These are phyloP conservation scores for Numida meleagris DNA, from an alignment of 2,113 vertebrate species.

Conservation along the genomic window DNA sequence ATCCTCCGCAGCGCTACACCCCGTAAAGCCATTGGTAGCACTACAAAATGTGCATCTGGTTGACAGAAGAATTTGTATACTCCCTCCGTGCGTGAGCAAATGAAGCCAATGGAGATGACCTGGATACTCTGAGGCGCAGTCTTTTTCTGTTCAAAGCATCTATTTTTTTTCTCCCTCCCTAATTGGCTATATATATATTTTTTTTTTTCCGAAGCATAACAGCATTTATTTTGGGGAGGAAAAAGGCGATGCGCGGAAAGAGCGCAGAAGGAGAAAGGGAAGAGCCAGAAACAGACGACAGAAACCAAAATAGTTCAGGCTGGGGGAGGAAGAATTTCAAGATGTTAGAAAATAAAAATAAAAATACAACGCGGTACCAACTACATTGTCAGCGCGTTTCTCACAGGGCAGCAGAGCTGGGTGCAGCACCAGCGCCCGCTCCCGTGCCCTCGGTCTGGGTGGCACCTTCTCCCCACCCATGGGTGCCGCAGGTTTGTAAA, in stretches of 20 bases:
- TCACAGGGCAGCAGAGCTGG: not conserved
- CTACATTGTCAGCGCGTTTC: not conserved
- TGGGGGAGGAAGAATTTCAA: conserved; percentile 61
- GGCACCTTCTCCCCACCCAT: not conserved
- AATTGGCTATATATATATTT: conserved; percentile 33
- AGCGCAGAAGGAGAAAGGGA: conserved; percentile 60
- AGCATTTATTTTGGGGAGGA: conserved; percentile 64
- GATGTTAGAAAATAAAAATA: conserved; percentile 7
- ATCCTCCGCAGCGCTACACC: conserved; percentile 42
- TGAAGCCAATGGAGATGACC: conserved; percentile 53
- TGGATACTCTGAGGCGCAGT: conserved; percentile 46
- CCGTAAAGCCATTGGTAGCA: conserved; percentile 29
- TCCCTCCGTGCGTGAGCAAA: conserved; percentile 35
- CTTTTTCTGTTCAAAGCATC: conserved; percentile 38
- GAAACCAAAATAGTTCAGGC: conserved; percentile 62
- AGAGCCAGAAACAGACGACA: conserved; percentile 63
- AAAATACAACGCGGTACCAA: conserved; percentile 2
- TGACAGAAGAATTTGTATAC: conserved; percentile 30
- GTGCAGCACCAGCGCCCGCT: not conserved
- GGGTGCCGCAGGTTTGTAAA: not conserved
- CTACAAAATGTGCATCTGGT: conserved; percentile 37
- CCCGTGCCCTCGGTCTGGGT: not conserved
- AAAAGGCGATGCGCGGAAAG: conserved; percentile 32
- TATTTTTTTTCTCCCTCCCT: not conserved
- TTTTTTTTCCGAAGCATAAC: conserved; percentile 27